Conservation (phyloP, 2,888 invertebrate species). For the Xanthostigma xanthostigma region DNA sequence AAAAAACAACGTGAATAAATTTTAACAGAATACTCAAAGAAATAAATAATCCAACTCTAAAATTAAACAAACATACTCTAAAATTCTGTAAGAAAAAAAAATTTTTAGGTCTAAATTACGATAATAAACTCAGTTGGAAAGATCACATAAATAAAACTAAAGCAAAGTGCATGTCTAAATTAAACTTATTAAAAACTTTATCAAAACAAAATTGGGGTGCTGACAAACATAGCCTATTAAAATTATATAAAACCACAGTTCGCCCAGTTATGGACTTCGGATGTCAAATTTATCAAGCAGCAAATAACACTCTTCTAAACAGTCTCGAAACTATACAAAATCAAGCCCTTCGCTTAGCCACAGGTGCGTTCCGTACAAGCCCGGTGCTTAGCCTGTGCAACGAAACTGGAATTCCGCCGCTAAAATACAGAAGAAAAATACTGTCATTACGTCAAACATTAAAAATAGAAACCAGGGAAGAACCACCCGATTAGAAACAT, state of each 20-base stretch:
- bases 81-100: no score
- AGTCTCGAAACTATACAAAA: constrained; percentile 10
- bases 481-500: no score
- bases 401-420: background rate
- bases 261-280: constrained; percentile 13
- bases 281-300: constrained; percentile 11
- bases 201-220: constrained; percentile 8
- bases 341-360: constrained; percentile 4
- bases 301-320: background rate
- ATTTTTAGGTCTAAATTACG: constrained; percentile 9
- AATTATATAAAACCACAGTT: constrained; percentile 7
- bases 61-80: no score
- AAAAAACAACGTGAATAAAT: constrained; percentile 3
- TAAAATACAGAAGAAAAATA: background rate
- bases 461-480: background rate
- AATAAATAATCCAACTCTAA: background rate
- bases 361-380: constrained; percentile 7
- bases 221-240: constrained; percentile 1
- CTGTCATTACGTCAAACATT: background rate
- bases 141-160: constrained; percentile 4
- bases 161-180: constrained; percentile 3
- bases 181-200: constrained; percentile 10
- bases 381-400: background rate
- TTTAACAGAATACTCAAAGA: background rate
- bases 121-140: constrained; percentile 8